Evolutionary conservation across 2,113 vertebrate species (phyloP).

Genomic region (Aptenodytes forsteri): DNA sequence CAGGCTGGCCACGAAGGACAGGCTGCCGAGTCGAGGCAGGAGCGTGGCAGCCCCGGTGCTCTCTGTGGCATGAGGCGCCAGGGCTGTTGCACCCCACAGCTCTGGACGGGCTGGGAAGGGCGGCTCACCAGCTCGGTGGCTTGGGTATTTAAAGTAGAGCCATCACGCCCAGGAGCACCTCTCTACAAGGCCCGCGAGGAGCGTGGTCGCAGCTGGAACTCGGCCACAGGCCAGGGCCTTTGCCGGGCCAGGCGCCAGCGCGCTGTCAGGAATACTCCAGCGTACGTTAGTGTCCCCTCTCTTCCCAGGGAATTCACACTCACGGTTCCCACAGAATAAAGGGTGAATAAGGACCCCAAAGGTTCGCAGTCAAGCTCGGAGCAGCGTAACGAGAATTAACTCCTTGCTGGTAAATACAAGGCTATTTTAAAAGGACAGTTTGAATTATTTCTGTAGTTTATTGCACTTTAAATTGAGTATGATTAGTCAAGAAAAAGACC

Average conservation of each 20-base stretch:
- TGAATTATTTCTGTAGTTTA: background rate
- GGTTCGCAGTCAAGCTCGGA: background rate
- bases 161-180: background rate
- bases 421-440: background rate
- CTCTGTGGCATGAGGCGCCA: fast-evolving
- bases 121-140: background rate
- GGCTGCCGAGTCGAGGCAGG: background rate
- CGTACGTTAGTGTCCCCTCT: fast-evolving
- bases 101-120: background rate
- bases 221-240: fast-evolving
- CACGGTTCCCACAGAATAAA: fast-evolving
- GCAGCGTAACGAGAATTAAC: background rate
- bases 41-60: fast-evolving
- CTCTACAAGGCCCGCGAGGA: fast-evolving
- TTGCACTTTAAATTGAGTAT: background rate
- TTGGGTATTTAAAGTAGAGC: background rate
- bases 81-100: background rate
- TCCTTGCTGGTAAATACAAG: background rate
- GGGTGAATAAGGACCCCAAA: background rate
- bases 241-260: too few species aligned
- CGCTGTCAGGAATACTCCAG: fast-evolving
- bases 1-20: background rate
- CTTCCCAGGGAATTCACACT: background rate
- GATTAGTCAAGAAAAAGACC: background rate
- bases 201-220: background rate